Evolutionary conservation across 2,113 vertebrate genomes (phyloP), one percentile per base, ranked within the genome.

Genomic region (Poecilia latipinna): DNA sequence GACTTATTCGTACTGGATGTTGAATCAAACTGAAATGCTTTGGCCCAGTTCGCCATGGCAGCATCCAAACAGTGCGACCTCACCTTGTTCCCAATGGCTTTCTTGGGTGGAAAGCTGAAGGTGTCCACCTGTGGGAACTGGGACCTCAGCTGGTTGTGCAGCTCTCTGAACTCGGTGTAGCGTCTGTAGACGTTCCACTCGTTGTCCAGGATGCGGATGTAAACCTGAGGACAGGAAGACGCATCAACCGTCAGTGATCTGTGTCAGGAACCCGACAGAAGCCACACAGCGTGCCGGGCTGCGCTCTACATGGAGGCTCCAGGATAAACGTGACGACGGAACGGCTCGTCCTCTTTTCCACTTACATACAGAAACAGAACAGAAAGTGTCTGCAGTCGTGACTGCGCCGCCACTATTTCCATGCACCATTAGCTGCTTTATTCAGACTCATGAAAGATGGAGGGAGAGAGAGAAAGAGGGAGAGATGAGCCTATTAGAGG

Each of bases 51-150:
- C 24, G 19, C 22, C 19, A 0, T 54, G 22, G 10, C 51, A 57
- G 51, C 51, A 57, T 57, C 51, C 35, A 37, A 37, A 37, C 35
- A 11, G 35, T 11, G 35, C 10, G 19, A 60, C 29, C 88, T 89
- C 95, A 99, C 98, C 97, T 99, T 99, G 94, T 99, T 99, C 83
- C 98, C 97, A 57, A 99, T 96, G 89, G 98, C 98, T 93, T 99
- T 99, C 87, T 99, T 99, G 17, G 98, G 98, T 12, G 98, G 98
- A 83, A 99, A 99, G 91, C 81, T 95, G 83, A 97, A 97, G 80
- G 95, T 90, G 84, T 96, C 94, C 82, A 98, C 96, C 89, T 96
- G 96, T 1, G 97, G 96, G 88, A 96, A 98, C 65, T 95, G 95
- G 62, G 61, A 90, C 76, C 97, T 94, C 33, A 99, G 88, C 79